Percentiles rank a stretch among this genome's conserved stretches.
These are phyloP conservation scores for Leptopterna dolabrata DNA, from an alignment of 2,888 invertebrate species.

Conservation along the genomic window DNA sequence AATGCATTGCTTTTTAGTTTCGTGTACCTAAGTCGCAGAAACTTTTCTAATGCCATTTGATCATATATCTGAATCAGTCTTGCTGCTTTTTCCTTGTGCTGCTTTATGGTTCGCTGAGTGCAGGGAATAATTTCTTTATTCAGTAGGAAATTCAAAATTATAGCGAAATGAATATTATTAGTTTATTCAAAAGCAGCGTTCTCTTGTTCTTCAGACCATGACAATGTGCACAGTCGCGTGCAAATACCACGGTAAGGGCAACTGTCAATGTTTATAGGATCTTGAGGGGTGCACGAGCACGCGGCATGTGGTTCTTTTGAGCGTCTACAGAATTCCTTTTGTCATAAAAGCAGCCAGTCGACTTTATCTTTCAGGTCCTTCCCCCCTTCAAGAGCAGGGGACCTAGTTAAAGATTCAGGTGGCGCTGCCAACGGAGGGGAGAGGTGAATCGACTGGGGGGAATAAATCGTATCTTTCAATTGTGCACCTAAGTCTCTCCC, in stretches of 20 bases:
- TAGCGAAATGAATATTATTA: too few species aligned
- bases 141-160: too few species aligned
- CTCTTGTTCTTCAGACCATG: neutral
- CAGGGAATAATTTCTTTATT: too few species aligned
- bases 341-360: slow-evolving; percentile 4
- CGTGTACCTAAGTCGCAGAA: too few species aligned
- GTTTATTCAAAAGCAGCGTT: neutral
- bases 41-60: too few species aligned
- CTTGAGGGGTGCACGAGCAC: neutral
- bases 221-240: neutral
- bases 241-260: neutral
- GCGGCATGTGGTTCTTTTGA: slow-evolving; percentile 6
- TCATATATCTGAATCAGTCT: too few species aligned
- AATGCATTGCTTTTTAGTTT: too few species aligned
- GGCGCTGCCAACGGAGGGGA: slow-evolving; percentile 13
- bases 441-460: slow-evolving; percentile 3
- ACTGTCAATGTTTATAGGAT: neutral
- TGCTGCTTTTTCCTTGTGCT: too few species aligned
- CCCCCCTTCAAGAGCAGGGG: neutral
- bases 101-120: too few species aligned
- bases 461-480: slow-evolving; percentile 31
- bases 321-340: neutral
- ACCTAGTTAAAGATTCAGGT: slow-evolving; percentile 22
- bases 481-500: neutral
- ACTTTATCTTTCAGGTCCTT: neutral